phyloP scores from a whole-genome alignment of 2,113 vertebrate genomes.

The Sitta europaea region DNA sequence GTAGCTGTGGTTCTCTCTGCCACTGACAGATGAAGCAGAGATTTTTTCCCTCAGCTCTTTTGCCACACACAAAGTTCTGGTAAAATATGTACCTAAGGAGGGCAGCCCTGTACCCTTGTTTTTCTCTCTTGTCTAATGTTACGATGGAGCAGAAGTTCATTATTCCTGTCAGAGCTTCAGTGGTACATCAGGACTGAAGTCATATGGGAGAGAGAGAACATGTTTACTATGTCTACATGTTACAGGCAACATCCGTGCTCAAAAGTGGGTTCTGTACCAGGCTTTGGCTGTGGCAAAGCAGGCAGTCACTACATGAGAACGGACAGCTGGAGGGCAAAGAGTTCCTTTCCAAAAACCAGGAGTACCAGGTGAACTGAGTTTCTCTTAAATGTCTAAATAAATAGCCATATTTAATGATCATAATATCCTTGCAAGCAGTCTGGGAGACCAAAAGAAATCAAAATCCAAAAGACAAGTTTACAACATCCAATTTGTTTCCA shows the following conservation, averaged over 20 bases:
- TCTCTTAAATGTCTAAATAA: not conserved
- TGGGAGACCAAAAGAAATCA: not conserved
- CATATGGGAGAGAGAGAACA: not conserved
- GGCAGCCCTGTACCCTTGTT: not conserved
- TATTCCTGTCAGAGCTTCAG: not conserved
- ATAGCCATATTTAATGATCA: not conserved
- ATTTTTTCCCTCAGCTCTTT: not conserved
- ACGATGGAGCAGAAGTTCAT: not conserved
- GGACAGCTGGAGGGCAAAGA: not conserved
- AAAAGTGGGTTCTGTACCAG: not conserved
- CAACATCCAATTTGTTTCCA: not conserved
- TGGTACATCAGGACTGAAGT: not conserved
- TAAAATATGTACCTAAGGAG: not conserved
- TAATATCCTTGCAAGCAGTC: not conserved
- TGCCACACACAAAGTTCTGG: not conserved
- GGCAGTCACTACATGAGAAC: not conserved
- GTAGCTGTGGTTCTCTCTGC: not conserved
- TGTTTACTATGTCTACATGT: not conserved
- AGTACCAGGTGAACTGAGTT: not conserved
- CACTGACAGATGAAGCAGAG: not conserved
- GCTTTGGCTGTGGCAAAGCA: not conserved
- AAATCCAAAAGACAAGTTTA: not conserved
- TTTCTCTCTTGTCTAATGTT: not conserved
- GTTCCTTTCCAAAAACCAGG: not conserved
- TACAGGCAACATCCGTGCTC: not conserved